Conservation (phyloP, 2,888 invertebrate species). For the Drosophila pullipes region DNA sequence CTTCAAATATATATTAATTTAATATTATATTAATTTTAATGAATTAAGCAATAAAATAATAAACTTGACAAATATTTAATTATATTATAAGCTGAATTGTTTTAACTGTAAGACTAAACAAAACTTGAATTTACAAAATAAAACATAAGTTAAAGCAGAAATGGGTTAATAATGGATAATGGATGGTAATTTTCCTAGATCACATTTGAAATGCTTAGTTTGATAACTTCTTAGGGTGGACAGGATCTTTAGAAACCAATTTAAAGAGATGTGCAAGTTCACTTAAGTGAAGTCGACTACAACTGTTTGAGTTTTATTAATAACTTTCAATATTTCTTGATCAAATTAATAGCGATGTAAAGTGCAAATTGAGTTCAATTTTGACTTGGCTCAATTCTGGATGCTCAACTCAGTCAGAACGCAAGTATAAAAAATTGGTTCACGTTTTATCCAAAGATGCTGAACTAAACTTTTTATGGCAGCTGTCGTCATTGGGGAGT, state of each 20-base stretch:
- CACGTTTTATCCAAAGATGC: slow-evolving; percentile 77
- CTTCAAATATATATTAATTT: background rate
- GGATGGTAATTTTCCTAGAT: background rate
- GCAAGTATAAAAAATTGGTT: slow-evolving; percentile 67
- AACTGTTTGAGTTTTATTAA: slow-evolving; percentile 17
- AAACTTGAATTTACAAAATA: background rate
- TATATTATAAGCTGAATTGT: background rate
- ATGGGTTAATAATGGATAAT: background rate
- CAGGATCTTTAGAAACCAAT: background rate
- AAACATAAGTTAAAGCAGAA: background rate
- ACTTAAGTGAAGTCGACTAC: background rate
- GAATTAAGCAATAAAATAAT: background rate
- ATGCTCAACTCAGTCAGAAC: slow-evolving; percentile 13
- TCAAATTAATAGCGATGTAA: slow-evolving; percentile 29
- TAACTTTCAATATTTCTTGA: slow-evolving; percentile 26
- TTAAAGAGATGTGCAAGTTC: background rate
- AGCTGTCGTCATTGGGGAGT: slow-evolving; percentile 78
- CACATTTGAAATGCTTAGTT: background rate
- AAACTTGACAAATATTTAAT: background rate
- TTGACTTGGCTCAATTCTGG: slow-evolving; percentile 40
- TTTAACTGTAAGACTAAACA: background rate
- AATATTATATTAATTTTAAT: background rate
- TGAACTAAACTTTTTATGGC: slow-evolving; percentile 77
- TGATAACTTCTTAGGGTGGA: background rate
- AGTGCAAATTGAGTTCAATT: slow-evolving; percentile 51